A percentile compares a stretch with the other conserved stretches of the same genome.
Evolutionary conservation across 2,113 vertebrate genomes (phyloP).

Genomic region (Oryzias celebensis): DNA sequence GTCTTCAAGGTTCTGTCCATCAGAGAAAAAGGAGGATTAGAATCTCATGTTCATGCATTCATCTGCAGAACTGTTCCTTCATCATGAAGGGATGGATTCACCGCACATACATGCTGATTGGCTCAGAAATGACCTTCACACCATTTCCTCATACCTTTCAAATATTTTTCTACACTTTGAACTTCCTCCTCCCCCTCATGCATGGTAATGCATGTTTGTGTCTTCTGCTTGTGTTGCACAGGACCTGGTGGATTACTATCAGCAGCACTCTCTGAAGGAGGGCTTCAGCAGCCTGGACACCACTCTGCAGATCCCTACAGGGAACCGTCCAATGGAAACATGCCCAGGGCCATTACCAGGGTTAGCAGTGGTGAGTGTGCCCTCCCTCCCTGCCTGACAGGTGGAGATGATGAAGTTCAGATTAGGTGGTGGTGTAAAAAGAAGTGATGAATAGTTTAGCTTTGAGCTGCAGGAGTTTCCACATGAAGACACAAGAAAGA

Average conservation of each 20-base stretch:
- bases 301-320: slow-evolving; percentile 87
- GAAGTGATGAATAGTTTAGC: too few relatives aligned
- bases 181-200: not conserved
- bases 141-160: too few relatives aligned
- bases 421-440: slow-evolving; percentile 13
- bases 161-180: too few relatives aligned
- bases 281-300: slow-evolving; percentile 94
- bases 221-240: slow-evolving; percentile 57
- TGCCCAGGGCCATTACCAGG: slow-evolving; percentile 74
- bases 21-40: too few relatives aligned
- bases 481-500: too few relatives aligned
- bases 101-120: too few relatives aligned
- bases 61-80: too few relatives aligned
- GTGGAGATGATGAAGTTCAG: slow-evolving; percentile 10
- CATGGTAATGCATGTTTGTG: slow-evolving; percentile 2
- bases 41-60: too few relatives aligned
- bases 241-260: slow-evolving; percentile 92
- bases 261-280: slow-evolving; percentile 91
- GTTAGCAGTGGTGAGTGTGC: slow-evolving; percentile 81
- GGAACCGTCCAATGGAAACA: slow-evolving; percentile 76
- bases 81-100: too few relatives aligned
- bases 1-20: too few relatives aligned
- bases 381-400: slow-evolving; percentile 29
- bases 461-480: too few relatives aligned
- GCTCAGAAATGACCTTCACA: too few relatives aligned